These are phyloP conservation scores for Chlorops oryzae DNA, from an alignment of 1,140 invertebrate genomes.

Conservation along the genomic window DNA sequence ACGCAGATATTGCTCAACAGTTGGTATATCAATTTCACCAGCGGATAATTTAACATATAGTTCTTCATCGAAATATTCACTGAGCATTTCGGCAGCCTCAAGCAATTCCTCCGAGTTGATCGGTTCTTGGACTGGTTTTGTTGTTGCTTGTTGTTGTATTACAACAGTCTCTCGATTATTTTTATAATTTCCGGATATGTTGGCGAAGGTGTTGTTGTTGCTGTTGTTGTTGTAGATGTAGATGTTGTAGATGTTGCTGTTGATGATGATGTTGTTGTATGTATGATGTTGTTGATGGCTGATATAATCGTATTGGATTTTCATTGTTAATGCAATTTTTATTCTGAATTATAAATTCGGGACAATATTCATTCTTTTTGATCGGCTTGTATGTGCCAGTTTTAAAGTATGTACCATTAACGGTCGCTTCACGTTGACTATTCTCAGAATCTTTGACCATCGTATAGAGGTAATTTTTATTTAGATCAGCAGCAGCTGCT, in stretches of 20 bases:
- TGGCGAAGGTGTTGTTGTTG: background rate
- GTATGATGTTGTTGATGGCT: background rate
- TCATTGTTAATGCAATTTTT: background rate
- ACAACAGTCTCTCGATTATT: background rate
- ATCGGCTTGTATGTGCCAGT: constrained; percentile 43
- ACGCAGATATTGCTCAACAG: background rate
- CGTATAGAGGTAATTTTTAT: constrained; percentile 38
- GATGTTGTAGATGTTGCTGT: background rate
- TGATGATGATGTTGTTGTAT: background rate
- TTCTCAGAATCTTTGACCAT: constrained; percentile 44
- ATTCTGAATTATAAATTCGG: too few species aligned
- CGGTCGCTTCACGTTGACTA: constrained; percentile 34
- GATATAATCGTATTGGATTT: background rate
- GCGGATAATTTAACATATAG: too few species aligned
- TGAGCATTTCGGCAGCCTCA: too few species aligned
- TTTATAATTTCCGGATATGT: background rate
- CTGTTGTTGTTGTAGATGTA: background rate
- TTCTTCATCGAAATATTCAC: too few species aligned
- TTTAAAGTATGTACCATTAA: constrained; percentile 41
- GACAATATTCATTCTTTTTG: constrained; percentile 24
- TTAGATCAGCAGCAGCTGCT: background rate
- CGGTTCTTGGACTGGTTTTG: too few species aligned
- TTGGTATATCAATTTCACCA: background rate
- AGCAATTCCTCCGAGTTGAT: too few species aligned
- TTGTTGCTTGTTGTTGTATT: too few species aligned